Base-by-base conservation (phyloP, 2,113 vertebrate species). In the Todiramphus saurophagus region DNA sequence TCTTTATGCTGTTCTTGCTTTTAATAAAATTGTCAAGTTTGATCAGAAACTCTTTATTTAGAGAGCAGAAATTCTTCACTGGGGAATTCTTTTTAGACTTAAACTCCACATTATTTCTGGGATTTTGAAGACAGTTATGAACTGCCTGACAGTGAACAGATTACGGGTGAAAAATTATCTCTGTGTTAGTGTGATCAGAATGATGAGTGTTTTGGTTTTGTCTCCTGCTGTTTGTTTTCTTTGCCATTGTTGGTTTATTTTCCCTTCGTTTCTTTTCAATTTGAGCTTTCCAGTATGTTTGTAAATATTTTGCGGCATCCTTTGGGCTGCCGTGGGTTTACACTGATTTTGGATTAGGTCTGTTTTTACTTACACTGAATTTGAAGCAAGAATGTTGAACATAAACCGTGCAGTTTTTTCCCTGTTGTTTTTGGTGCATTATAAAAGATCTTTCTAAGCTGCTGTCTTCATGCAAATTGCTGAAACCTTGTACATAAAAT, bases 141-240 rank as follows among this genome's bases (percentile, higher is more conserved):
- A 51, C 15, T 82, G 33, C 4, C 33, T 77, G 76, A 55, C 64
- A 76, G 63, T 15, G 31, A 78, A 33, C 6, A 77, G 19, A 83
- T 67, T 91, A 78, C 5, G 33, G 17, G 11, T 70, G 75, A 94
- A 90, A 80, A 55, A 59, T 59, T 46, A 5, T 50, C 53, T 70
- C 56, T 59, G 37, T 2, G 5, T 89, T 89, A 37, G 28, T 50
- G 50, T 76, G 78, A 87, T 87, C 27, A 59, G 48, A 93, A 50
- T 41, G 44, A 77, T 67, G 63, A 88, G 44, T 76, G 25, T 58
- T 91, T 92, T 73, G 56, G 13, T 56, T 91, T 85, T 93, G 50
- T 90, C 39, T 92, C 53, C 81, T 82, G 62, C 79, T 91, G 72
- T 81, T 95, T 81, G 80, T 35, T 91, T 96, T 90, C 33, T 89